These are phyloP conservation scores for Mionectes olivaceus DNA, from an alignment of 2,797 vertebrate genomes.

Conservation along the genomic window DNA sequence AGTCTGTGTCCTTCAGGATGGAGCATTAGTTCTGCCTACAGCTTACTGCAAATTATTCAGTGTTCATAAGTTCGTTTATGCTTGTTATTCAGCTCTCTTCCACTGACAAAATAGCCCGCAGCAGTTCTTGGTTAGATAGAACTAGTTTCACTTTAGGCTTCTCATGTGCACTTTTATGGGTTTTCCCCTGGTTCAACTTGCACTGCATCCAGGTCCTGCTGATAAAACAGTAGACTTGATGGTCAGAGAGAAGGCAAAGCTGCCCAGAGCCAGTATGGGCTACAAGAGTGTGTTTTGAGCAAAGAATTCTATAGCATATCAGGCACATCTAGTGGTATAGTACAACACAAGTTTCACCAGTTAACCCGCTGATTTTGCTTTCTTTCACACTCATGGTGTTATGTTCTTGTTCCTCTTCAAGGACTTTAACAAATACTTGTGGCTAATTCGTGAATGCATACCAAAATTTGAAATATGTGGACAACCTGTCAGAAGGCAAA, in stretches of 20 bases:
- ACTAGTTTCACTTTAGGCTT: constrained; percentile 37
- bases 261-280: background rate
- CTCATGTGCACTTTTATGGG: background rate
- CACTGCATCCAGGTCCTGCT: background rate
- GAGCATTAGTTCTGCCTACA: constrained; percentile 42
- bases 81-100: constrained; percentile 49
- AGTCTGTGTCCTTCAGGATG: constrained; percentile 13
- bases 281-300: rapidly evolving
- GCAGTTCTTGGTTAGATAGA: constrained; percentile 42
- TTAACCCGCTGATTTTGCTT: background rate
- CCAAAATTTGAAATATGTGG: background rate
- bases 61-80: constrained; percentile 38
- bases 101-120: constrained; percentile 47
- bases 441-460: background rate
- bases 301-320: background rate
- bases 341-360: background rate
- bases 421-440: background rate
- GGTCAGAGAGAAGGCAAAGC: background rate
- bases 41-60: constrained; percentile 42
- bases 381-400: background rate
- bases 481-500: background rate
- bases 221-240: background rate
- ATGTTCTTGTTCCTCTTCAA: background rate
- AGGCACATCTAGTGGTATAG: background rate
- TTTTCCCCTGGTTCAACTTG: constrained; percentile 2